Conservation (phyloP, 2,888 invertebrate genomes). For the Hylaea fasciaria region DNA sequence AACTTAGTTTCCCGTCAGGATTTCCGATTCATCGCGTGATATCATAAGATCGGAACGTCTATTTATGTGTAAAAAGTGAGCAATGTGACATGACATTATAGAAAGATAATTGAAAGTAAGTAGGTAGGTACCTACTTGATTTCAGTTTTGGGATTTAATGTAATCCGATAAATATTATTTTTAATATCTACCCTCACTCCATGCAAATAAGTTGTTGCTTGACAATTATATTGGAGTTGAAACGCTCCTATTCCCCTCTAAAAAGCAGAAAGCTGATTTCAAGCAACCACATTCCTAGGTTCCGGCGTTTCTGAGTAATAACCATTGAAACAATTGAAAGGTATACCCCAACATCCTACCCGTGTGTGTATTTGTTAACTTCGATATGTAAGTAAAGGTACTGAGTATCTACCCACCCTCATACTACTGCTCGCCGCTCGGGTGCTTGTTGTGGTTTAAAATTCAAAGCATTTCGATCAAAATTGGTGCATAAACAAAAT, state of each 20-base stretch:
- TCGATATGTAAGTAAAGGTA: background rate
- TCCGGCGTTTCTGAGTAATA: slow-evolving; percentile 18
- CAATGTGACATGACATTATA: too few species aligned
- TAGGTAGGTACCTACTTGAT: too few species aligned
- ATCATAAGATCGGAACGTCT: slow-evolving; percentile 6
- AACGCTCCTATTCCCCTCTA: slow-evolving; percentile 3
- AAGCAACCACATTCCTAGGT: slow-evolving; percentile 21
- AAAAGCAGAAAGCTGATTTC: slow-evolving; percentile 20
- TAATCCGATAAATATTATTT: too few species aligned
- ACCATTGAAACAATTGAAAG: slow-evolving; percentile 18
- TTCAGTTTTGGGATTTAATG: too few species aligned
- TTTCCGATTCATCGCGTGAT: slow-evolving; percentile 10
- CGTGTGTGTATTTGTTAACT: background rate
- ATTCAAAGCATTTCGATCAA: background rate
- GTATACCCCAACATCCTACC: slow-evolving; percentile 9
- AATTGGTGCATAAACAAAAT: too few species aligned
- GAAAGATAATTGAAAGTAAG: too few species aligned
- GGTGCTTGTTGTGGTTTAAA: background rate
- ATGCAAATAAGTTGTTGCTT: slow-evolving; percentile 7
- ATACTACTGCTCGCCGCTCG: background rate
- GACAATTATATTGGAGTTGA: slow-evolving; percentile 3
- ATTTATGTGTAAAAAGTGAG: background rate
- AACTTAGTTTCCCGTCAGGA: slow-evolving; percentile 17
- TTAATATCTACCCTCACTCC: too few species aligned
- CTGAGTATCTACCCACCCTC: background rate